Percentiles rank a stretch among this genome's conserved stretches.
These are phyloP conservation scores for Pseudachorutes palmiensis DNA, from an alignment of 1,140 invertebrate species.

Conservation along the genomic window DNA sequence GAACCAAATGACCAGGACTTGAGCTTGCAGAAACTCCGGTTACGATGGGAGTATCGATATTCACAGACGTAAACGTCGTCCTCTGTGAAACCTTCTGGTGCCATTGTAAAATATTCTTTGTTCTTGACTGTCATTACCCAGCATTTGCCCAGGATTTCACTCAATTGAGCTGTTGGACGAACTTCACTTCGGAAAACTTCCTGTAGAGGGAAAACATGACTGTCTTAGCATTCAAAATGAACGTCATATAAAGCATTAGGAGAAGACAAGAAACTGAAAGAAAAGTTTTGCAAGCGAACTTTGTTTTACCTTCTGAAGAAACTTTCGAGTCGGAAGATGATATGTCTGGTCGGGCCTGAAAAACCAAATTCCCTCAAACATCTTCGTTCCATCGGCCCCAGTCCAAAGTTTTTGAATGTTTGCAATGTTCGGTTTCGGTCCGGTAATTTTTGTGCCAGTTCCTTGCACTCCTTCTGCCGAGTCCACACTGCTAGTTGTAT, in stretches of 20 bases:
- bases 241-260: too few relatives aligned
- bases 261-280: too few relatives aligned
- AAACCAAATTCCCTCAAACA: conserved; percentile 82
- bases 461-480: conserved; percentile 9
- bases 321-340: conserved; percentile 88
- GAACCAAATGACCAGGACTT: conserved; percentile 66
- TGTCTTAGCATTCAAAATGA: conserved; percentile 17
- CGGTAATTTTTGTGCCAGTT: conserved; percentile 57
- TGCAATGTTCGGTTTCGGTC: conserved; percentile 67
- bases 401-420: conserved; percentile 81
- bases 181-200: conserved; percentile 93
- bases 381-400: conserved; percentile 70
- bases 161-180: conserved; percentile 70
- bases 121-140: conserved; percentile 82
- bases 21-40: conserved; percentile 86
- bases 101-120: conserved; percentile 79
- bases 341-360: conserved; percentile 87
- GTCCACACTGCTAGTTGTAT: background rate
- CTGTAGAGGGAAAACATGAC: conserved; percentile 45
- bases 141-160: conserved; percentile 83
- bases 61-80: conserved; percentile 97
- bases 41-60: conserved; percentile 78
- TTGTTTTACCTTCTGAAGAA: conserved; percentile 62
- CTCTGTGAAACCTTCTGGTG: conserved; percentile 76
- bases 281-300: conserved; percentile 1